A percentile compares a stretch with the other conserved stretches of the same genome.
Evolutionary conservation across 2,113 vertebrate species (phyloP).

Genomic region (Charina bottae): DNA sequence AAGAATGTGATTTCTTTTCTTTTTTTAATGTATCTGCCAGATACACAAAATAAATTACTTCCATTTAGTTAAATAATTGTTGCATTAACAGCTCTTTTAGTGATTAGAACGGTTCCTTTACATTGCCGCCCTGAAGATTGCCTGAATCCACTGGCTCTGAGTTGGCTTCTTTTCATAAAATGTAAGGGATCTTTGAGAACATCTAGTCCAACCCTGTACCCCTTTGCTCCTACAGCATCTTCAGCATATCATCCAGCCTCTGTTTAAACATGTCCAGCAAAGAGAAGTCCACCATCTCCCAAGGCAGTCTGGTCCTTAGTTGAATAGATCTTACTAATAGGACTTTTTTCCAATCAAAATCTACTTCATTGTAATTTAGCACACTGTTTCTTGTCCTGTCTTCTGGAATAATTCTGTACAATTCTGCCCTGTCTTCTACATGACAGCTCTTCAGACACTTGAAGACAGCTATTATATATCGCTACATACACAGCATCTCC

Average conservation of each 20-base stretch:
- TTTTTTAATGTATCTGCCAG: neutral
- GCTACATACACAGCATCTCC: neutral
- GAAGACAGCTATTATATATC: neutral
- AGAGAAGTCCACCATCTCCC: neutral
- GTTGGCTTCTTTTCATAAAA: neutral
- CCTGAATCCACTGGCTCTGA: neutral
- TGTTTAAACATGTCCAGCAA: neutral
- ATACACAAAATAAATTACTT: neutral
- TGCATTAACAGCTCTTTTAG: neutral
- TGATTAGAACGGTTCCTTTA: neutral
- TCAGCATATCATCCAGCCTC: neutral
- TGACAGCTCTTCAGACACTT: neutral
- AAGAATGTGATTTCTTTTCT: slow-evolving; percentile 15
- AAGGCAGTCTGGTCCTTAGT: neutral
- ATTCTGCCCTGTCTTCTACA: neutral
- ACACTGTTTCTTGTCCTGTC: neutral
- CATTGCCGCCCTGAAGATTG: neutral
- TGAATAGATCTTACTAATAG: neutral
- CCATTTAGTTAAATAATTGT: neutral
- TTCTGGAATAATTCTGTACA: neutral
- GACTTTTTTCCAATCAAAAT: neutral
- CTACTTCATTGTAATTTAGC: neutral
- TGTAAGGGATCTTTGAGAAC: neutral
- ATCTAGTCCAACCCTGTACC: neutral
- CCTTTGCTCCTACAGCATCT: neutral